A percentile compares a stretch with the other conserved stretches of the same genome.
Evolutionary conservation across 2,888 invertebrate genomes (phyloP).

Genomic region (Megaustenia siamemsis): DNA sequence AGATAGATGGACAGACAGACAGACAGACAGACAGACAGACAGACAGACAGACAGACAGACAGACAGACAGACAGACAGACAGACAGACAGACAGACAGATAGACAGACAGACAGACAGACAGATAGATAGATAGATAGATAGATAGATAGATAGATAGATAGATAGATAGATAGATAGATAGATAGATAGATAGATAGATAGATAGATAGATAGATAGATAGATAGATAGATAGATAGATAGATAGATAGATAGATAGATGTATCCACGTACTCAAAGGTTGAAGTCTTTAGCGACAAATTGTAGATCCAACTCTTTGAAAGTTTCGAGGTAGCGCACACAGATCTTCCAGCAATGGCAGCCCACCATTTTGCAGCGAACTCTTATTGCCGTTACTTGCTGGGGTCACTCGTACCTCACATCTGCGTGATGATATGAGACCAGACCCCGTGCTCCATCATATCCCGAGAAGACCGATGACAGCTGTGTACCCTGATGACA

Average conservation of each 20-base stretch:
- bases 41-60: not conserved
- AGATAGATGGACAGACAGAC: slow-evolving; percentile 10
- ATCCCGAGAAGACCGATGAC: no score
- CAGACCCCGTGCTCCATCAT: no score
- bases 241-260: not conserved
- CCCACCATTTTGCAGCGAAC: no score
- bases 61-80: slow-evolving; percentile 21
- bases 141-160: not conserved
- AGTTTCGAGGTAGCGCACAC: no score
- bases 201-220: not conserved
- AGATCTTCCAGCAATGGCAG: no score
- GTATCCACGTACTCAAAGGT: not conserved
- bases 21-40: slow-evolving; percentile 24
- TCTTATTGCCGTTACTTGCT: no score
- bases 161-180: slow-evolving; percentile 15
- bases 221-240: not conserved
- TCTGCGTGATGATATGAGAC: no score
- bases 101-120: slow-evolving; percentile 12
- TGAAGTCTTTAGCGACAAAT: no score
- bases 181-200: not conserved
- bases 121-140: not conserved
- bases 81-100: slow-evolving; percentile 13
- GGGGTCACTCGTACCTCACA: no score
- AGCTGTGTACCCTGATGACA: no score
- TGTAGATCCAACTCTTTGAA: no score